Evolutionary conservation across 2,797 vertebrate genomes (phyloP).

Genomic region (Glyptemys insculpta): DNA sequence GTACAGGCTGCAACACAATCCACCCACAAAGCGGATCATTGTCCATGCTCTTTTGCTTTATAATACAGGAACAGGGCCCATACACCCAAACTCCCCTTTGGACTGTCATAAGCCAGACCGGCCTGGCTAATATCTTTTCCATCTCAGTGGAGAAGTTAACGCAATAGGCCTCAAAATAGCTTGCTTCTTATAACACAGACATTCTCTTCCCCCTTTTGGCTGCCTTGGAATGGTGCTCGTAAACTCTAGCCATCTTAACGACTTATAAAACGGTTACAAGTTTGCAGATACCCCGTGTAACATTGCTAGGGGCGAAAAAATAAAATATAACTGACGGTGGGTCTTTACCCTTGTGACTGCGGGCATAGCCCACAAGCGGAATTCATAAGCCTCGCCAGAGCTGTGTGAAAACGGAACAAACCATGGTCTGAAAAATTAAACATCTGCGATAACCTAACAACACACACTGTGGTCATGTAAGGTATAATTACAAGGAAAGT

Average conservation of each 20-base stretch:
- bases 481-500: constrained; percentile 37
- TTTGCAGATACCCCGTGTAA: background rate
- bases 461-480: background rate
- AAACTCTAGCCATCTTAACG: background rate
- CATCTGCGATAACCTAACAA: background rate
- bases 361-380: background rate
- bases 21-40: background rate
- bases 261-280: background rate
- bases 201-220: background rate
- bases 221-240: background rate
- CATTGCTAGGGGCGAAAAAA: background rate
- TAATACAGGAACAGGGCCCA: background rate
- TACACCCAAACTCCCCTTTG: background rate
- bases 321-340: background rate
- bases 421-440: accelerated
- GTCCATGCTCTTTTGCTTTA: background rate
- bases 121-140: background rate
- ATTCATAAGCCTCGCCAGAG: background rate
- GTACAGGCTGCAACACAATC: background rate
- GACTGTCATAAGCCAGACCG: background rate
- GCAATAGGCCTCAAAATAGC: background rate
- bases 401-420: background rate
- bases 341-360: background rate
- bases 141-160: background rate
- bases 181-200: background rate